These are phyloP conservation scores for Podabrus alpinus DNA, from an alignment of 2,888 invertebrate species.

Conservation along the genomic window DNA sequence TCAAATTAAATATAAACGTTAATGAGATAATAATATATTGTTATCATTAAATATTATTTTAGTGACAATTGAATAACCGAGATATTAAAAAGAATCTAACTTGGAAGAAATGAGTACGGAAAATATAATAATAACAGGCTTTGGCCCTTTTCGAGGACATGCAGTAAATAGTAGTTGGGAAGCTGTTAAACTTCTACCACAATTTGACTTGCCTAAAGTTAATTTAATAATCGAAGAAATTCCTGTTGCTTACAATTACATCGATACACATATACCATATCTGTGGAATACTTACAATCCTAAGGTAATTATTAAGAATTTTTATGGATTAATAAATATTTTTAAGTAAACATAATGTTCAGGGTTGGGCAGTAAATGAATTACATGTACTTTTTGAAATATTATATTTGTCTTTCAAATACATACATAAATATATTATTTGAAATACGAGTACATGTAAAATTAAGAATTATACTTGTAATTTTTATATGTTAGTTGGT, in stretches of 20 bases:
- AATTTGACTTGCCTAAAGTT: constrained; percentile 59
- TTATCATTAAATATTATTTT: neutral
- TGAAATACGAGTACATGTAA: too few relatives aligned
- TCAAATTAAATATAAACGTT: neutral
- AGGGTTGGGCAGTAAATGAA: too few relatives aligned
- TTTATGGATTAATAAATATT: neutral
- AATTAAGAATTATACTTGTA: too few relatives aligned
- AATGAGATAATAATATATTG: neutral
- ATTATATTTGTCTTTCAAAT: too few relatives aligned
- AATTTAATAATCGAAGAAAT: constrained; percentile 65
- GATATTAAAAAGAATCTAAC: neutral
- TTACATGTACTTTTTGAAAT: too few relatives aligned
- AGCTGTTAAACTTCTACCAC: constrained; percentile 69
- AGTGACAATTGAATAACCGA: neutral
- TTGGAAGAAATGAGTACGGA: constrained; percentile 11
- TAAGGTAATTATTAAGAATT: constrained; percentile 56
- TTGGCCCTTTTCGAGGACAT: constrained; percentile 77
- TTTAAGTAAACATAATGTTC: too few relatives aligned
- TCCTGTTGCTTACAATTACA: constrained; percentile 74
- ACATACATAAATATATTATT: too few relatives aligned
- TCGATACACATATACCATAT: constrained; percentile 65
- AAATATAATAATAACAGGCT: constrained; percentile 70
- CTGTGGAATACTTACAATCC: constrained; percentile 74
- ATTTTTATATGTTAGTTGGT: too few relatives aligned
- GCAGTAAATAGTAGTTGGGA: constrained; percentile 83